Base-by-base conservation (phyloP, 2,888 invertebrate species). In the Zele albiditarsus region DNA sequence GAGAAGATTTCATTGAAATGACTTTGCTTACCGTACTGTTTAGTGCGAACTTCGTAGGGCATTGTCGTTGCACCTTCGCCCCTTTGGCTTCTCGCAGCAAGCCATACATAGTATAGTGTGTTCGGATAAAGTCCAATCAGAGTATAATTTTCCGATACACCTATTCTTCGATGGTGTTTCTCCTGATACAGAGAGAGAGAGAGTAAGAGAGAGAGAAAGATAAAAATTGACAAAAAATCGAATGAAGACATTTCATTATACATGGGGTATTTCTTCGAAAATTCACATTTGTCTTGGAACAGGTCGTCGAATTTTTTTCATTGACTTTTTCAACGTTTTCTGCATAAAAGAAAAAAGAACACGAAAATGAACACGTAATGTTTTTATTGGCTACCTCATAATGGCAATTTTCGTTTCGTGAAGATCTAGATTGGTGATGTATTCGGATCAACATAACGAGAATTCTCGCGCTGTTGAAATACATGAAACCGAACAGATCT, bases 1-100 rank as follows among this genome's bases (percentile, higher is more conserved):
- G 78, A 78, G 73, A 49, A 63, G 74, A 60, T 76, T 65, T 62
- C 62, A 76, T 77, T 72, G 60, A 42, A 71, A 73, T 33, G 58
- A 68, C 67, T 78, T 84, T 85, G 91, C 98, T 95, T 96, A 98
- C 98, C 97, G 92, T 97, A 98, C 94, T 97, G 97, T 90, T 97
- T 97, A 71, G 99, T 99, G 91, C 96, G 94, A 84, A 97, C 97
- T 81, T 97, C 96, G 82, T 98, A 95, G 16, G 97, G 96, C 53
- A 97, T 97, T 20, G 98, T 98, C 73, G 97, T 96, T 42, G 98
- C 98, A 20, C 98, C 98, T 90, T 97, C 98, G 14, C 98, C 99
- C 80, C 95, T 92, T 85, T 96, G 95, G 20, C 97, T 98, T 81
- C 96, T 92, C 75, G 98, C 99, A 16, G 98, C 97, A 83, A 99